phyloP scores from a whole-genome alignment of 2,113 vertebrate genomes.

The Clupea harengus region DNA sequence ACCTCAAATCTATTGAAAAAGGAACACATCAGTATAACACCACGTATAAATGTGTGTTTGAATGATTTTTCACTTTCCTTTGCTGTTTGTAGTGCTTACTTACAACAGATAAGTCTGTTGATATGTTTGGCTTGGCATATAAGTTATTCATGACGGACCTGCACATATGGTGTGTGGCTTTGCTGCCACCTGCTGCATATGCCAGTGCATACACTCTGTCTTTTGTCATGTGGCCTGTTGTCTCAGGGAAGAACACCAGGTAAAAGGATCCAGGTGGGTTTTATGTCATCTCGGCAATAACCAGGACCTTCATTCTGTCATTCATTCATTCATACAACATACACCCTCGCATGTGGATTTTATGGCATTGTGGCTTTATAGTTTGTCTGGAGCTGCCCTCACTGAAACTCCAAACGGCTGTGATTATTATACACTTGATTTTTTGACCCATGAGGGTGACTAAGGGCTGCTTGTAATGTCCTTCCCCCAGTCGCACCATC shows the following conservation, averaged over 20 bases:
- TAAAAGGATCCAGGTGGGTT: neutral
- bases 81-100: neutral
- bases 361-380: too few relatives aligned
- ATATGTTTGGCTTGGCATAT: neutral
- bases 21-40: neutral
- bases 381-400: too few relatives aligned
- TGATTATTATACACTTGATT: neutral
- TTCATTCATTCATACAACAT: neutral
- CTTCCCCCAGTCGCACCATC: neutral
- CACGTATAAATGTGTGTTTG: neutral
- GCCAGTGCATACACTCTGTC: neutral
- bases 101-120: neutral
- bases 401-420: neutral
- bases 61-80: neutral
- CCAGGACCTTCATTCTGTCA: neutral
- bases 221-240: neutral
- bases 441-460: too few relatives aligned
- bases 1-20: neutral
- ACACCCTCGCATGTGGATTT: neutral
- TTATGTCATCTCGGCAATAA: neutral
- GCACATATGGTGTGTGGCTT: neutral
- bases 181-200: constrained; percentile 11
- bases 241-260: neutral
- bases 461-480: neutral
- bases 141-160: neutral